Percentiles rank a stretch among this genome's conserved stretches.
Evolutionary conservation across 2,888 invertebrate genomes (phyloP).

Genomic region (Eupithecia insigniata): DNA sequence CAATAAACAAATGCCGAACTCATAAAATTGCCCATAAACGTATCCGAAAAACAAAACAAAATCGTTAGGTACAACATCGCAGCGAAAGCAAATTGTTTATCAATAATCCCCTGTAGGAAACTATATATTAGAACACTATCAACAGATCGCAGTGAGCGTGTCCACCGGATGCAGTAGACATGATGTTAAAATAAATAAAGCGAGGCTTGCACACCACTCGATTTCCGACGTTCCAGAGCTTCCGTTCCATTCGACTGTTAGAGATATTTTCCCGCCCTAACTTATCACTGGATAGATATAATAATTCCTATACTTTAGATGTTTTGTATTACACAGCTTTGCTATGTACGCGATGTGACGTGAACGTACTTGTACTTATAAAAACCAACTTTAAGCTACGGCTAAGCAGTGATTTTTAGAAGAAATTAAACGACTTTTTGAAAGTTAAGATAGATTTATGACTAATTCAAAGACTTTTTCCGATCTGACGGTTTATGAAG

Average conservation of each 20-base stretch:
- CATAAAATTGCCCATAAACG: slow-evolving; percentile 28
- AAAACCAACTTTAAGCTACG: no score
- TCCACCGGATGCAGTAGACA: slow-evolving; percentile 73
- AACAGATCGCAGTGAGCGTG: slow-evolving; percentile 57
- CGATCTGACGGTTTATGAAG: no score
- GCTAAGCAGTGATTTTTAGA: no score
- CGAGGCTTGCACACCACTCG: slow-evolving; percentile 65
- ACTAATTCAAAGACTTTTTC: no score
- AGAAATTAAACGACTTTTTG: no score
- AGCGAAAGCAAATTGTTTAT: slow-evolving; percentile 43
- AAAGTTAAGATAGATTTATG: no score
- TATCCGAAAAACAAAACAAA: slow-evolving; percentile 38
- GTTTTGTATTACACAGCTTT: not conserved
- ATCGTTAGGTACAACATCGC: slow-evolving; percentile 34
- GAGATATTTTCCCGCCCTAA: slow-evolving; percentile 64
- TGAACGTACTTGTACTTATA: not conserved
- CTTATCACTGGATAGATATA: slow-evolving; percentile 63
- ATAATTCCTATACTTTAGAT: slow-evolving; percentile 51
- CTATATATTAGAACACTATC: slow-evolving; percentile 61
- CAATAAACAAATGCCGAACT: slow-evolving; percentile 23
- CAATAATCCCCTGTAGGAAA: slow-evolving; percentile 44
- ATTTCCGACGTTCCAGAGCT: slow-evolving; percentile 72
- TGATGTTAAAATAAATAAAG: slow-evolving; percentile 81
- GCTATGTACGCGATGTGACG: not conserved
- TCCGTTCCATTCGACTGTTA: slow-evolving; percentile 64